Conservation (phyloP, 2,113 vertebrate species). For the Hoplias malabaricus region DNA sequence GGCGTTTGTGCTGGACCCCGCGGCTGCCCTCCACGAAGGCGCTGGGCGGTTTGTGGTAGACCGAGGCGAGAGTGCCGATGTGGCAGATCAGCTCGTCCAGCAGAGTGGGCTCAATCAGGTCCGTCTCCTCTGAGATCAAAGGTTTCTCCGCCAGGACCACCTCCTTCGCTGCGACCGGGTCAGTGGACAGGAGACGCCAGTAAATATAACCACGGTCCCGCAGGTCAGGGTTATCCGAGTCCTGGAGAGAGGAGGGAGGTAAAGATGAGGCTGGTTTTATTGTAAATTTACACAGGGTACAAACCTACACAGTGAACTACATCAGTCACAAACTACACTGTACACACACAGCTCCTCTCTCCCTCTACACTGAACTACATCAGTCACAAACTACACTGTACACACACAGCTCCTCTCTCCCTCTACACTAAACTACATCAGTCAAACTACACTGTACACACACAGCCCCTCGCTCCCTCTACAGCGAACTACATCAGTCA, state of each 20-base stretch:
- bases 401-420: no score
- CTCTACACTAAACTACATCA: no score
- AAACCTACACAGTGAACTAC: no score
- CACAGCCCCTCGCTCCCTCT: no score
- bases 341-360: no score
- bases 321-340: no score
- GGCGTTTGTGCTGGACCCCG: constrained; percentile 88
- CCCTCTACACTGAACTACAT: no score
- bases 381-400: no score
- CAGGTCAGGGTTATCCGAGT: constrained; percentile 96
- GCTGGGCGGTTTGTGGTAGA: constrained; percentile 97
- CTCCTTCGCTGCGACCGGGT: constrained; percentile 95
- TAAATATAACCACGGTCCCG: constrained; percentile 97
- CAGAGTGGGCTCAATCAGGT: constrained; percentile 94
- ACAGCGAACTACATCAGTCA: no score
- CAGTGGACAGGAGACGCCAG: constrained; percentile 98
- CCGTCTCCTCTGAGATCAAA: constrained; percentile 95
- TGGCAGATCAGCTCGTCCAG: constrained; percentile 98
- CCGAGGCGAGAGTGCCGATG: constrained; percentile 93
- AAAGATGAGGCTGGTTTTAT: no score
- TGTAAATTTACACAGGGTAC: background rate
- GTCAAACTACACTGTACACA: no score
- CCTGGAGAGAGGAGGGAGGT: no score
- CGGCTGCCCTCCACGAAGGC: constrained; percentile 97
- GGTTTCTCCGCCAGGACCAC: constrained; percentile 98